These are phyloP conservation scores for Probosciger aterrimus DNA, from an alignment of 2,113 vertebrate species.

Conservation along the genomic window DNA sequence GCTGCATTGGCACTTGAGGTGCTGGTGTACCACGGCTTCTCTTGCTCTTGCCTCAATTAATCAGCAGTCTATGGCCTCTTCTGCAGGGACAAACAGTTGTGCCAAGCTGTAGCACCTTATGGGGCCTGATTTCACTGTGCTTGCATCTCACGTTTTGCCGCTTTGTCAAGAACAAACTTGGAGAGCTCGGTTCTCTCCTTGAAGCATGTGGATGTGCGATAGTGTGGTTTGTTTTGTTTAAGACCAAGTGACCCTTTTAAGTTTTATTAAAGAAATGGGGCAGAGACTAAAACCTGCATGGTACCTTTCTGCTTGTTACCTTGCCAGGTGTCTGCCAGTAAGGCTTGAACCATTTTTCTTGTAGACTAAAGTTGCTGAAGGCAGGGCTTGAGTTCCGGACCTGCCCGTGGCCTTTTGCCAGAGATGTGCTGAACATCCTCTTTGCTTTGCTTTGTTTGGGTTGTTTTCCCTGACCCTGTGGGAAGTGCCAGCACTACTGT, in stretches of 20 bases:
- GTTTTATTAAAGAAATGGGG: not conserved
- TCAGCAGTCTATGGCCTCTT: not conserved
- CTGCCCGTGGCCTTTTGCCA: not conserved
- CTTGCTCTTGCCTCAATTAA: not conserved
- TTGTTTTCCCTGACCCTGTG: not conserved
- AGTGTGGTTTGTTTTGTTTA: not conserved
- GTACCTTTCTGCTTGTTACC: not conserved
- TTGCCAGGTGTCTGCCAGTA: not conserved
- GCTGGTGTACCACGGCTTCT: not conserved
- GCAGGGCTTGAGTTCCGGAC: not conserved
- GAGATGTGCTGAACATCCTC: not conserved
- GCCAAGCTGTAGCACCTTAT: not conserved
- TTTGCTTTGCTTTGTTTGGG: not conserved
- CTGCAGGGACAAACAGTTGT: slow-evolving; percentile 5
- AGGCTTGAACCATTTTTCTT: not conserved
- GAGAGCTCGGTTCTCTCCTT: not conserved
- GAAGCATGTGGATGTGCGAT: not conserved
- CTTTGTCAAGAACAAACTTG: not conserved
- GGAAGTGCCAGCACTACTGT: not conserved
- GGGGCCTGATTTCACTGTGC: slow-evolving; percentile 19
- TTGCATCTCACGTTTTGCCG: not conserved
- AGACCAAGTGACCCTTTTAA: not conserved
- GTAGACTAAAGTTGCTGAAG: not conserved
- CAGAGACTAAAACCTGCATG: not conserved
- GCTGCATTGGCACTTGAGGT: not conserved